These are phyloP conservation scores for Drosophila paranaensis DNA, from an alignment of 2,888 invertebrate genomes.

Conservation along the genomic window DNA sequence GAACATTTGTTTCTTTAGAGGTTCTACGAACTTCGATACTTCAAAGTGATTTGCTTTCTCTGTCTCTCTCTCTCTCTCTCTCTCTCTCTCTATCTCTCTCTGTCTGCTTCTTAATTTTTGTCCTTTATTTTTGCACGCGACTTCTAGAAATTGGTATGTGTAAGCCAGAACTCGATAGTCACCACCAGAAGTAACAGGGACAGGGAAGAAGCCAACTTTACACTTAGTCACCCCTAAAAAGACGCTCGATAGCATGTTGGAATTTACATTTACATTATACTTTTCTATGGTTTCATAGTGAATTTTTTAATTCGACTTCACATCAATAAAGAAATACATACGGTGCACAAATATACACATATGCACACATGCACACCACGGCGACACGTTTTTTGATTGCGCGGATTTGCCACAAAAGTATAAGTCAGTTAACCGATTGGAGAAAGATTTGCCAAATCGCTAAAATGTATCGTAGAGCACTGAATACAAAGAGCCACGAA, in stretches of 20 bases:
- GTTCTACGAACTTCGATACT: not conserved
- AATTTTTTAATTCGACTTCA: slow-evolving; percentile 44
- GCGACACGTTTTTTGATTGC: slow-evolving; percentile 25
- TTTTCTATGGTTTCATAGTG: slow-evolving; percentile 68
- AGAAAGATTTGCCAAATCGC: slow-evolving; percentile 50
- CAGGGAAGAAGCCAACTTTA: slow-evolving; percentile 15
- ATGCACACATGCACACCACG: slow-evolving; percentile 13
- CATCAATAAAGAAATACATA: not conserved
- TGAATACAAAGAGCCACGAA: slow-evolving; percentile 39
- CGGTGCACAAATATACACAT: slow-evolving; percentile 6
- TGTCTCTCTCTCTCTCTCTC: no score
- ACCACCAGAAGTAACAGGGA: slow-evolving; percentile 34
- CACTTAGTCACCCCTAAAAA: slow-evolving; percentile 62
- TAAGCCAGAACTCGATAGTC: slow-evolving; percentile 39
- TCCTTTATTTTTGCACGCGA: slow-evolving; percentile 51
- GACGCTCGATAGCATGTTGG: slow-evolving; percentile 58
- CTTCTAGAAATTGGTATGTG: slow-evolving; percentile 51
- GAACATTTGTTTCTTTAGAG: not conserved
- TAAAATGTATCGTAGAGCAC: slow-evolving; percentile 62
- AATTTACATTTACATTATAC: slow-evolving; percentile 76
- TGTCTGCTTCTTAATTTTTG: slow-evolving; percentile 19
- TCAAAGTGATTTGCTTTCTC: no score
- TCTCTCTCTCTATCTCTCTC: no score
- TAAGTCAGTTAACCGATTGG: slow-evolving; percentile 34
- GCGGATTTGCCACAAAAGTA: slow-evolving; percentile 43